Evolutionary conservation across 2,888 invertebrate species (phyloP).

Genomic region (Brenthis ino): DNA sequence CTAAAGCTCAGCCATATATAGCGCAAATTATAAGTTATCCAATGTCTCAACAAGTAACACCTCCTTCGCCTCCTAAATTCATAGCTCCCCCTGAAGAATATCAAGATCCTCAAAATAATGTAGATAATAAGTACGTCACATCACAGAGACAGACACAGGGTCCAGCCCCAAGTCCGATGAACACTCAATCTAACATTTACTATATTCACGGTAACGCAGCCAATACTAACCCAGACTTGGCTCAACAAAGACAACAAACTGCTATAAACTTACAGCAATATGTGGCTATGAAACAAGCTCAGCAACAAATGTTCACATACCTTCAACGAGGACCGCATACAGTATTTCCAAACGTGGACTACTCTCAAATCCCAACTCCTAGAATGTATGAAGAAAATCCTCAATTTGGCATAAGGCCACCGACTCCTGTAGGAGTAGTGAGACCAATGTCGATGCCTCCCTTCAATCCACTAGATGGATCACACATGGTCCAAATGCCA

Average conservation of each 20-base stretch:
- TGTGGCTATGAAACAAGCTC: slow-evolving; percentile 80
- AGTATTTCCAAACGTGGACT: slow-evolving; percentile 70
- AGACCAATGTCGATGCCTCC: slow-evolving; percentile 63
- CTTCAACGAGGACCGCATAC: slow-evolving; percentile 72
- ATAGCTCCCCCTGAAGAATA: slow-evolving; percentile 78
- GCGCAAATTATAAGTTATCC: slow-evolving; percentile 77
- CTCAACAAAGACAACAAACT: slow-evolving; percentile 76
- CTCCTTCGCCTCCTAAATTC: slow-evolving; percentile 72
- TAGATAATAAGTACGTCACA: slow-evolving; percentile 58
- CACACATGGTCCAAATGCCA: slow-evolving; percentile 71
- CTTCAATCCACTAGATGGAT: slow-evolving; percentile 60
- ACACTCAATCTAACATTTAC: slow-evolving; percentile 68
- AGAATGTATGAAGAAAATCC: slow-evolving; percentile 65
- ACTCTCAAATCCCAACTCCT: slow-evolving; percentile 54
- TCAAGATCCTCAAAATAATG: slow-evolving; percentile 71
- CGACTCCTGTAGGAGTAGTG: slow-evolving; percentile 64
- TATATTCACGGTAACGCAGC: slow-evolving; percentile 72
- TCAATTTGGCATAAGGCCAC: slow-evolving; percentile 68
- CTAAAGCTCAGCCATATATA: slow-evolving; percentile 72
- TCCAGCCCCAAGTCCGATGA: slow-evolving; percentile 48
- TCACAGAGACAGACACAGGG: slow-evolving; percentile 51
- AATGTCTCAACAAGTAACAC: slow-evolving; percentile 74
- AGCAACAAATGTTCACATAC: slow-evolving; percentile 76
- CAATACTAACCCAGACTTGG: slow-evolving; percentile 57
- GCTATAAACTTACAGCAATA: slow-evolving; percentile 77